phyloP scores from a whole-genome alignment of 2,113 vertebrate species.

The Ctenodactylus gundi region DNA sequence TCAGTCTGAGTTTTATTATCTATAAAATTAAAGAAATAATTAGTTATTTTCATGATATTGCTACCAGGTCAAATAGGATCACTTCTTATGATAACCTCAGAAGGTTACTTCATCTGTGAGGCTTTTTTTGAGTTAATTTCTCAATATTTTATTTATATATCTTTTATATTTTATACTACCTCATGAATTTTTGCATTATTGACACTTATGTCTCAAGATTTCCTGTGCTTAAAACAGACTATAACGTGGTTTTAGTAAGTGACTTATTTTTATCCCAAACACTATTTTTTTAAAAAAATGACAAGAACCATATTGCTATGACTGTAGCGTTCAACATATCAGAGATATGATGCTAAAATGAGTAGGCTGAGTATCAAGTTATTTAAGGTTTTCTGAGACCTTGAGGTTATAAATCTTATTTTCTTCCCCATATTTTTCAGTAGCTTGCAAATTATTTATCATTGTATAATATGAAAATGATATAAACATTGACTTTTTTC shows the following conservation, averaged over 20 bases:
- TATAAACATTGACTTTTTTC: neutral
- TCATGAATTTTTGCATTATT: neutral
- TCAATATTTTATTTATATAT: neutral
- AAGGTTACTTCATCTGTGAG: neutral
- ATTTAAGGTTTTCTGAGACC: neutral
- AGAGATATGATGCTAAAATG: neutral
- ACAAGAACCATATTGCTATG: neutral
- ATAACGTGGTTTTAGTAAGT: neutral
- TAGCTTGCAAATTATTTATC: neutral
- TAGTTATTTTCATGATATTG: neutral
- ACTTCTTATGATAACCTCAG: neutral
- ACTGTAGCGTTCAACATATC: constrained; percentile 5
- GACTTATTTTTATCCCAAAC: neutral
- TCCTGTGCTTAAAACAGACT: neutral
- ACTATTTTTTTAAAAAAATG: constrained; percentile 11
- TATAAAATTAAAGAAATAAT: neutral
- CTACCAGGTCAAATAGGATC: neutral
- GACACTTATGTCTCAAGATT: neutral
- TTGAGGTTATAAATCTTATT: neutral
- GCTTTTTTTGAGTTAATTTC: neutral
- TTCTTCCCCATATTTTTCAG: neutral
- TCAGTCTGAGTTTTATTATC: constrained; percentile 18
- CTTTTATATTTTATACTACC: neutral
- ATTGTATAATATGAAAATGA: neutral
- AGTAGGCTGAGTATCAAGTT: neutral